These are phyloP conservation scores for Holcopasites calliopsidis DNA, from an alignment of 1,140 invertebrate genomes.

Conservation along the genomic window DNA sequence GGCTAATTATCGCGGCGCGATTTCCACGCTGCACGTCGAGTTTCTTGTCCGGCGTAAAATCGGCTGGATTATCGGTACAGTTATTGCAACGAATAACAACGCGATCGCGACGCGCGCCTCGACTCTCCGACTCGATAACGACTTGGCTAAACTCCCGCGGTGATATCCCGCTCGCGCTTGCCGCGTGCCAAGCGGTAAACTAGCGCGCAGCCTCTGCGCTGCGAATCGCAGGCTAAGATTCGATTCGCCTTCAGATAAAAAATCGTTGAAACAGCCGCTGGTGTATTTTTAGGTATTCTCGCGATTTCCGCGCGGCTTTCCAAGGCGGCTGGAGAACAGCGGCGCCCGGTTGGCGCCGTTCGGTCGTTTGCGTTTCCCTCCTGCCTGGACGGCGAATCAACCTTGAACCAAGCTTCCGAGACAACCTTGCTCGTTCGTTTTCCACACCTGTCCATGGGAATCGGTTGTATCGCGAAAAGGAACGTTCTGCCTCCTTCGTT, in stretches of 20 bases:
- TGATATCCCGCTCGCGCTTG: not conserved
- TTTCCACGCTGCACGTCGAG: not conserved
- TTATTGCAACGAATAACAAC: constrained; percentile 19
- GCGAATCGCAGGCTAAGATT: constrained; percentile 16
- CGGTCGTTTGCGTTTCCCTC: constrained; percentile 19
- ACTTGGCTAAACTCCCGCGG: not conserved
- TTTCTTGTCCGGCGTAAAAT: constrained; percentile 16
- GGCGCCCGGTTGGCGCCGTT: constrained; percentile 50
- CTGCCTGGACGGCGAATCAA: not conserved
- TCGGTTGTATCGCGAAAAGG: constrained; percentile 2
- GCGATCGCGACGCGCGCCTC: not conserved
- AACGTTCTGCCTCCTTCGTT: constrained; percentile 7
- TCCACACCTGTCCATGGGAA: constrained; percentile 21
- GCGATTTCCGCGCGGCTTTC: constrained; percentile 23
- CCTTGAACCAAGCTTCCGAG: constrained; percentile 38
- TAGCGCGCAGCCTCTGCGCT: not conserved
- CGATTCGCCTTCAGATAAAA: no score
- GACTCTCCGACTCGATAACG: not conserved
- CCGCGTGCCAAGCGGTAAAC: not conserved
- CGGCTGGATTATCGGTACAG: constrained; percentile 24
- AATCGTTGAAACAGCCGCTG: not conserved
- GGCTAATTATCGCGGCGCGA: constrained; percentile 33
- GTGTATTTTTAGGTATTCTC: constrained; percentile 20
- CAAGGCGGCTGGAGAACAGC: not conserved
- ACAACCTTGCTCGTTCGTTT: constrained; percentile 22